Evolutionary conservation across 1,140 invertebrate species (phyloP), one percentile per base, ranked within the genome.

Genomic region (Melipona quadrifasciata): DNA sequence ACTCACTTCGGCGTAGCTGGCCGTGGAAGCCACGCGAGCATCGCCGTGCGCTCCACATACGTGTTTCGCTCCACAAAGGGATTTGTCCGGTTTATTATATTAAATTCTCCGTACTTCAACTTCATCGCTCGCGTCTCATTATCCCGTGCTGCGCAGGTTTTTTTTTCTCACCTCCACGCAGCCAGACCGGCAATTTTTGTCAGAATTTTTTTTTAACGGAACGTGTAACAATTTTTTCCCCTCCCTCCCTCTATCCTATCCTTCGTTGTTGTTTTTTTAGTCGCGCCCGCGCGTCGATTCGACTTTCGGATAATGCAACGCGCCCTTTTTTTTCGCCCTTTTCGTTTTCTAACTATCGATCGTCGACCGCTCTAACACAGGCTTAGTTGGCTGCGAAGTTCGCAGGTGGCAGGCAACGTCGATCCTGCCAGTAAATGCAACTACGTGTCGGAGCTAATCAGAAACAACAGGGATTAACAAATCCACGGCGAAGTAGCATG

Each of bases 1-100:
- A 84, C 78, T 87, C 88, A 84, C 70, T 77, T 86, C 71, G 83
- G 82, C 83, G 58, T 78, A 67, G 68, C 64, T 34, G 14, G 51
- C 67, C 58, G 34, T 78, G 85, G 57, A 83, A 68, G 39, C n/a
- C 71, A 19, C 19, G 64, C 53, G 6, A 27, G 53, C 31, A 17
- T 27, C 67, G 27, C 16, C 34, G n/a, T 70, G 77, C 24, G 24
- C 53, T 78, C 65, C 61, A 24, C 31, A 39, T 39, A 27, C 47
- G 34, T 27, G 51, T 55, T 17, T 53, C 51, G 19, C 31, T 75
- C 21, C 39, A 64, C 57, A 77, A 77, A 77, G 74, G 57, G 61
- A 53, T 74, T 55, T 74, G n/a, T 31, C 27, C 19, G 17, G 71
- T 51, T 47, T 55, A 31, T 74, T 31, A 27, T n/a, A 55, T 55